Evolutionary conservation across 1,140 invertebrate genomes (phyloP).

Genomic region (Brachionus rotundiformis): DNA sequence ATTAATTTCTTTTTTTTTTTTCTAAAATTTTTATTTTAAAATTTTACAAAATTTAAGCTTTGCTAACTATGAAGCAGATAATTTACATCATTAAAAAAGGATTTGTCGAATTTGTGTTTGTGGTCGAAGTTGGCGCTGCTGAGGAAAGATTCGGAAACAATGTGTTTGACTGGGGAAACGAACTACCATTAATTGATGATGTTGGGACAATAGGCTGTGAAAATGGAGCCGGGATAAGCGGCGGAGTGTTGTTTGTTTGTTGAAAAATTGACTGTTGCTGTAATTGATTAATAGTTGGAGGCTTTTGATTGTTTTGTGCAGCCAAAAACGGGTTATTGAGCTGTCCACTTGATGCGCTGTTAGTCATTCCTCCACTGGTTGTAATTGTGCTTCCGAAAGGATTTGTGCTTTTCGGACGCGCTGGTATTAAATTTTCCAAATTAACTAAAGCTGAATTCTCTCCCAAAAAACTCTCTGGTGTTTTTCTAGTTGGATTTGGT

Average conservation of each 20-base stretch:
- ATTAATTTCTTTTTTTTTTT: too few species aligned
- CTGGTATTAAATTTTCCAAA: slow-evolving; percentile 48
- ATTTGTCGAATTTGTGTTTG: slow-evolving; percentile 4
- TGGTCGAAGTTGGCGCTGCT: background rate
- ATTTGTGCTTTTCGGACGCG: slow-evolving; percentile 36
- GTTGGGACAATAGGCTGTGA: background rate
- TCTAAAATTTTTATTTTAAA: background rate
- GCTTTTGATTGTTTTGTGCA: background rate
- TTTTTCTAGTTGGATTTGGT: slow-evolving; percentile 39
- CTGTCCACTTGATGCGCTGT: slow-evolving; percentile 6
- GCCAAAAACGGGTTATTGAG: slow-evolving; percentile 45
- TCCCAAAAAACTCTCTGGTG: slow-evolving; percentile 48
- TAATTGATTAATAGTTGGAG: slow-evolving; percentile 43
- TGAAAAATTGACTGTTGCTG: slow-evolving; percentile 39
- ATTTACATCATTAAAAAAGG: slow-evolving; percentile 50
- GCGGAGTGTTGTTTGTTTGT: background rate
- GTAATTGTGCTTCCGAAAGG: slow-evolving; percentile 25
- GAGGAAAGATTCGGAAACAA: background rate
- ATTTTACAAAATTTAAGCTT: background rate
- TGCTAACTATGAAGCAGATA: background rate
- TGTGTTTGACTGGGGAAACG: background rate
- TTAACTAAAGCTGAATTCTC: slow-evolving; percentile 45
- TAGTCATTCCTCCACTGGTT: background rate
- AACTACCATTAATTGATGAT: background rate
- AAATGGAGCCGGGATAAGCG: background rate